Evolutionary conservation across 2,888 invertebrate genomes (phyloP).

Genomic region (Notodonta dromedarius): DNA sequence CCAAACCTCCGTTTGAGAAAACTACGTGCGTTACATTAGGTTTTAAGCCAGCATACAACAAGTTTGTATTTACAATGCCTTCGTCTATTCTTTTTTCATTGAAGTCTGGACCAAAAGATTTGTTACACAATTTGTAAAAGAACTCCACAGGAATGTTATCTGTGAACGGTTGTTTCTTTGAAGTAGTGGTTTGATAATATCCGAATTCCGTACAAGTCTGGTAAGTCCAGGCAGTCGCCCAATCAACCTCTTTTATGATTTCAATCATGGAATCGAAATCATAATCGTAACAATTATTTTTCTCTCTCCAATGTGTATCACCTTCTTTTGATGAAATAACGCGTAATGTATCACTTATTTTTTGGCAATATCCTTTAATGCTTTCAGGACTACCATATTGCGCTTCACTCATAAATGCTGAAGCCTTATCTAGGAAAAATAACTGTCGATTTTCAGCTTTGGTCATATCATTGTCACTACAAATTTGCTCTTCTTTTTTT

Average conservation of each 20-base stretch:
- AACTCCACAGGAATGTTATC: slow-evolving; percentile 69
- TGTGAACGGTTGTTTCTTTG: slow-evolving; percentile 84
- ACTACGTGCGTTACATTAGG: slow-evolving; percentile 82
- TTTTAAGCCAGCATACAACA: slow-evolving; percentile 72
- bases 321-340: slow-evolving; percentile 38
- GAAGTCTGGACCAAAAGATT: slow-evolving; percentile 69
- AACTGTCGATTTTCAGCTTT: slow-evolving; percentile 60
- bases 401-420: slow-evolving; percentile 55
- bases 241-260: slow-evolving; percentile 44
- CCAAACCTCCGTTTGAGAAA: slow-evolving; percentile 84
- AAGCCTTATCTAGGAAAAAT: slow-evolving; percentile 61
- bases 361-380: slow-evolving; percentile 57
- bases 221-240: slow-evolving; percentile 84
- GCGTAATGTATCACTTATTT: slow-evolving; percentile 31
- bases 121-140: slow-evolving; percentile 67
- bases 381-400: slow-evolving; percentile 60
- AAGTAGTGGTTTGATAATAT: slow-evolving; percentile 87
- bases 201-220: slow-evolving; percentile 92
- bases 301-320: slow-evolving; percentile 46
- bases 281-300: slow-evolving; percentile 53
- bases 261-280: slow-evolving; percentile 62
- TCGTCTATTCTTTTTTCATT: slow-evolving; percentile 59
- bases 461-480: slow-evolving; percentile 58
- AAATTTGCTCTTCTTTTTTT: slow-evolving; percentile 67
- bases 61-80: slow-evolving; percentile 71